Evolutionary conservation across 2,888 invertebrate genomes (phyloP).

Genomic region (Fragum sueziense): DNA sequence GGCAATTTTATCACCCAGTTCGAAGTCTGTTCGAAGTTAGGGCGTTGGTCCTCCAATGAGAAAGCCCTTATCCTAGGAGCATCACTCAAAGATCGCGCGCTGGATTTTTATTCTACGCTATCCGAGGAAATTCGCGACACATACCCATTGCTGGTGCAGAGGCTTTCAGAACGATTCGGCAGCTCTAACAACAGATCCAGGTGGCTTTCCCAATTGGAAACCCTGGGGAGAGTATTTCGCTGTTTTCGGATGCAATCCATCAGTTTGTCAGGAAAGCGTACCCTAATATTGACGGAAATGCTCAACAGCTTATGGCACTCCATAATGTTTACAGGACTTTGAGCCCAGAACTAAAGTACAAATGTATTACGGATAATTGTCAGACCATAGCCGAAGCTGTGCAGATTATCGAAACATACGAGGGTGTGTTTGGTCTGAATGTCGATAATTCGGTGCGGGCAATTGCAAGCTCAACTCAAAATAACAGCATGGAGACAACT

Average conservation of each 20-base stretch:
- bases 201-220: not conserved
- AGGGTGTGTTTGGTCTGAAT: slow-evolving; percentile 12
- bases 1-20: slow-evolving; percentile 7
- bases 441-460: not conserved
- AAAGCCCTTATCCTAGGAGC: not conserved
- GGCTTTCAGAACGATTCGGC: not conserved
- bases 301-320: not conserved
- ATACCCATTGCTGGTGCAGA: not conserved
- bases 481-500: not conserved
- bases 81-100: not conserved
- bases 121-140: not conserved
- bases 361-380: not conserved
- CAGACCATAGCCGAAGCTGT: not conserved
- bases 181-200: not conserved
- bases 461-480: not conserved
- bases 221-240: not conserved
- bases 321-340: not conserved
- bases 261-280: not conserved
- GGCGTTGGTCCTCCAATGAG: not conserved
- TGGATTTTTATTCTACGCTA: not conserved
- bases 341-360: not conserved
- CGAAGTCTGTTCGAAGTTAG: not conserved
- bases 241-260: not conserved
- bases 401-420: slow-evolving; percentile 7
- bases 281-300: slow-evolving; percentile 1